phyloP scores from a whole-genome alignment of 2,888 invertebrate species.

The Reticulitermes lucifugus region DNA sequence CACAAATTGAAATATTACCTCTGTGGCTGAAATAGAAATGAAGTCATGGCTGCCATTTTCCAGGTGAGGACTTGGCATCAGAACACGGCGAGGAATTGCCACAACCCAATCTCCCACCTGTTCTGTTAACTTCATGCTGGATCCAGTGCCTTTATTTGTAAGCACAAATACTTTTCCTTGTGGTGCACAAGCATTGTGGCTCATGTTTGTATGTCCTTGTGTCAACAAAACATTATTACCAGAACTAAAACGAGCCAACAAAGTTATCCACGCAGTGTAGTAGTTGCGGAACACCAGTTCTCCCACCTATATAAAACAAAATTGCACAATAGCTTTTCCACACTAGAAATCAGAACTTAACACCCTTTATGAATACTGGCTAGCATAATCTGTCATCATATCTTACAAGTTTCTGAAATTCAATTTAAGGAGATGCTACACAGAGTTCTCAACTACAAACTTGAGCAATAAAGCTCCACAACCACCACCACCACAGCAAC shows the following conservation, averaged over 20 bases:
- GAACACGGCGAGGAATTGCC: slow-evolving; percentile 56
- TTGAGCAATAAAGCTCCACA: too few relatives aligned
- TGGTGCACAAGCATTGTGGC: background rate
- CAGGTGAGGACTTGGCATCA: slow-evolving; percentile 60
- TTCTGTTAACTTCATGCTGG: background rate
- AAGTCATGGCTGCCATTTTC: slow-evolving; percentile 60
- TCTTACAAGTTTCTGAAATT: too few relatives aligned
- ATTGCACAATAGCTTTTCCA: background rate
- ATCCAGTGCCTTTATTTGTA: background rate
- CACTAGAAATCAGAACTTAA: background rate
- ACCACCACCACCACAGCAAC: too few relatives aligned
- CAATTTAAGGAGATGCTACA: too few relatives aligned
- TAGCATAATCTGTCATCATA: too few relatives aligned
- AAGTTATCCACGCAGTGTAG: slow-evolving; percentile 59
- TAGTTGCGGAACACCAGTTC: slow-evolving; percentile 61
- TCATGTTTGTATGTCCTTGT: too few relatives aligned
- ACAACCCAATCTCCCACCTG: slow-evolving; percentile 56
- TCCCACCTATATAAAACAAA: slow-evolving; percentile 56
- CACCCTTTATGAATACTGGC: too few relatives aligned
- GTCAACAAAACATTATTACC: background rate
- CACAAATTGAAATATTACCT: slow-evolving; percentile 52
- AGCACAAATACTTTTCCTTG: background rate
- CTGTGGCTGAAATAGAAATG: slow-evolving; percentile 59
- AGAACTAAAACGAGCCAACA: slow-evolving; percentile 48
- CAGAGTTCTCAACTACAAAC: too few relatives aligned